A percentile compares a stretch with the other conserved stretches of the same genome.
phyloP scores from a whole-genome alignment of 2,797 vertebrate species.

The Myripristis jacobus region DNA sequence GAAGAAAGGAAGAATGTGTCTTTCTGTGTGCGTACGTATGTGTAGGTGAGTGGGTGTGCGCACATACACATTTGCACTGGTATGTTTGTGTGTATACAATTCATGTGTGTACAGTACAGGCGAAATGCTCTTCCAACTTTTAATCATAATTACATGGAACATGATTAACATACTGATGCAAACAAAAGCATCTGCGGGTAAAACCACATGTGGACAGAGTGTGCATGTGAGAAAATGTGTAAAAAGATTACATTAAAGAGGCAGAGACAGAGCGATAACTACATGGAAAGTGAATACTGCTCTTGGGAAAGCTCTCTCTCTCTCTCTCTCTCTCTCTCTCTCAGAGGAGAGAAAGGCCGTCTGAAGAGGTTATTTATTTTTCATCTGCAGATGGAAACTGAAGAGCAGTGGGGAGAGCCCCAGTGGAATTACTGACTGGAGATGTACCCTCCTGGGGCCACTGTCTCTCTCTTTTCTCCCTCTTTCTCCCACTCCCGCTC shows the following conservation, averaged over 20 bases:
- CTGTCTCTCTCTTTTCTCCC: conserved; percentile 65
- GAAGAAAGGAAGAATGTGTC: not conserved
- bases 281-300: conserved; percentile 63
- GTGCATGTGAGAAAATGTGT: conserved; percentile 39
- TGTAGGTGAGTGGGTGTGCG: not conserved
- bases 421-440: conserved; percentile 77
- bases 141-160: not conserved
- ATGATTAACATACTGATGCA: not conserved
- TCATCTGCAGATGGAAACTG: conserved; percentile 80
- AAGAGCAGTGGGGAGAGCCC: conserved; percentile 72
- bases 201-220: conserved; percentile 15
- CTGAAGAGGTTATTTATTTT: conserved; percentile 86
- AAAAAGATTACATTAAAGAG: conserved; percentile 51
- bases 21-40: not conserved
- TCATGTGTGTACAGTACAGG: not conserved
- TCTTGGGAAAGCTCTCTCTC: conserved; percentile 60
- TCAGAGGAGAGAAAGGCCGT: conserved; percentile 62
- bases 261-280: conserved; percentile 60
- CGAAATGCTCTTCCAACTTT: not conserved
- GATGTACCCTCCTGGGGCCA: conserved; percentile 74
- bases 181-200: not conserved
- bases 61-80: no score
- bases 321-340: no score
- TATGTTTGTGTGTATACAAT: no score
- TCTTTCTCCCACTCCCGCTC: conserved; percentile 60